Evolutionary conservation across 2,113 vertebrate genomes (phyloP).

Genomic region (Octodon degus): DNA sequence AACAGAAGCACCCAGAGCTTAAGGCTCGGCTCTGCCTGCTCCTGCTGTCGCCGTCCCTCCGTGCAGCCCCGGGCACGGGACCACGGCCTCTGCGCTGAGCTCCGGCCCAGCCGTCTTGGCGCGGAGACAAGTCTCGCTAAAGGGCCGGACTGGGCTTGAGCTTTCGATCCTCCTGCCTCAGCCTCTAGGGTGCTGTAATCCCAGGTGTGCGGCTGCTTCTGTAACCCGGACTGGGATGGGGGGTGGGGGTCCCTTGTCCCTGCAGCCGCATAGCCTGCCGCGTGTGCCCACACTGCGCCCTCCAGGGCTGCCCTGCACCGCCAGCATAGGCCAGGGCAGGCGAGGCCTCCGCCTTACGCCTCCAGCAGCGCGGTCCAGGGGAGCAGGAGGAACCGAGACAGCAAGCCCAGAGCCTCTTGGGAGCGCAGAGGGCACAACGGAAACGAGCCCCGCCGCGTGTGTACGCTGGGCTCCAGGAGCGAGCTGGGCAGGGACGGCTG

Average conservation of each 20-base stretch:
- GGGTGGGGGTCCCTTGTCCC: background rate
- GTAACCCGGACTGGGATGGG: background rate
- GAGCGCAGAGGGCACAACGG: rapidly evolving
- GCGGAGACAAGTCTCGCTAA: background rate
- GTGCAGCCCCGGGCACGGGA: background rate
- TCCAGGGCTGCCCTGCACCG: too few relatives aligned
- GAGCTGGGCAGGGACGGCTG: too few relatives aligned
- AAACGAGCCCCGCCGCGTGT: background rate
- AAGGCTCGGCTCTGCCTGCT: background rate
- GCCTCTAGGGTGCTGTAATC: background rate
- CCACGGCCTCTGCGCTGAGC: too few relatives aligned
- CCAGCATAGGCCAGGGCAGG: too few relatives aligned
- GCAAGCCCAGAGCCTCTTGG: rapidly evolving
- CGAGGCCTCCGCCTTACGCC: rapidly evolving
- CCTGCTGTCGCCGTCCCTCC: too few relatives aligned
- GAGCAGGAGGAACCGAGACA: background rate
- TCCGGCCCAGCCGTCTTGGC: too few relatives aligned
- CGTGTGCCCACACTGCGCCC: too few relatives aligned
- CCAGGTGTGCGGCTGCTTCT: background rate
- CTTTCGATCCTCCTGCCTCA: background rate
- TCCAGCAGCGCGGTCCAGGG: background rate
- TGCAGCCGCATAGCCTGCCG: background rate
- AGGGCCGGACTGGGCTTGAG: background rate
- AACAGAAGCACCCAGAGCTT: too few relatives aligned
- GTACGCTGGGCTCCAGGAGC: too few relatives aligned